These are phyloP conservation scores for Mamestra configurata DNA, from an alignment of 1,140 invertebrate genomes.

Conservation along the genomic window DNA sequence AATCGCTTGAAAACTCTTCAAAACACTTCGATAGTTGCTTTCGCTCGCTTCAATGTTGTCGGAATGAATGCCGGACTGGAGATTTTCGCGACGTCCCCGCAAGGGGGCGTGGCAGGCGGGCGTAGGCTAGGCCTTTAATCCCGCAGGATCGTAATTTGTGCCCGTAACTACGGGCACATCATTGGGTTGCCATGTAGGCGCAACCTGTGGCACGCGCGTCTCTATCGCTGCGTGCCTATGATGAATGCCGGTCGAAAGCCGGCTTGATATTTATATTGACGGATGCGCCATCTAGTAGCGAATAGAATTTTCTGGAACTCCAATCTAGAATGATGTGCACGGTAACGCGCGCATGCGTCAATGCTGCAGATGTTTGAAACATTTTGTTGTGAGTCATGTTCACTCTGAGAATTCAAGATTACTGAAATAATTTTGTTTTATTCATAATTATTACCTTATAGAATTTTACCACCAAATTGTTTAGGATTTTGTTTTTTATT, in stretches of 20 bases:
- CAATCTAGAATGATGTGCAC: slow-evolving; percentile 52
- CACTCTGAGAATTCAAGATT: neutral
- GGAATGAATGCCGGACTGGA: slow-evolving; percentile 12
- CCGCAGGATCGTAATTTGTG: too few relatives aligned
- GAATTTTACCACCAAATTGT: too few relatives aligned
- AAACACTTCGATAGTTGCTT: neutral
- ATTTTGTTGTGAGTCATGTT: neutral
- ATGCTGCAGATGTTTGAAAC: slow-evolving; percentile 22
- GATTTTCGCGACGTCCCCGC: too few relatives aligned
- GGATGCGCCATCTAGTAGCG: slow-evolving; percentile 59
- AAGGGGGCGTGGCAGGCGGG: too few relatives aligned
- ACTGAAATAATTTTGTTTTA: neutral
- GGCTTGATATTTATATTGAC: slow-evolving; percentile 46
- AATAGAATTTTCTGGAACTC: slow-evolving; percentile 56
- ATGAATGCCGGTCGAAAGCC: slow-evolving; percentile 42
- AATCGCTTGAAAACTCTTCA: neutral
- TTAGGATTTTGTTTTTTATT: too few relatives aligned
- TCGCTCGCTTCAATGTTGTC: neutral
- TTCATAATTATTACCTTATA: slow-evolving; percentile 36
- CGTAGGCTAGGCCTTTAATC: too few relatives aligned
- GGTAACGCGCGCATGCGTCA: neutral
- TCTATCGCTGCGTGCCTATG: too few relatives aligned
- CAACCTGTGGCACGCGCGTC: too few relatives aligned
- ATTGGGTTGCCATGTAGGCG: too few relatives aligned
- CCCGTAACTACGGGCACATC: too few relatives aligned